These are phyloP conservation scores for Psettodes erumei DNA, from an alignment of 2,113 vertebrate genomes.

Conservation along the genomic window DNA sequence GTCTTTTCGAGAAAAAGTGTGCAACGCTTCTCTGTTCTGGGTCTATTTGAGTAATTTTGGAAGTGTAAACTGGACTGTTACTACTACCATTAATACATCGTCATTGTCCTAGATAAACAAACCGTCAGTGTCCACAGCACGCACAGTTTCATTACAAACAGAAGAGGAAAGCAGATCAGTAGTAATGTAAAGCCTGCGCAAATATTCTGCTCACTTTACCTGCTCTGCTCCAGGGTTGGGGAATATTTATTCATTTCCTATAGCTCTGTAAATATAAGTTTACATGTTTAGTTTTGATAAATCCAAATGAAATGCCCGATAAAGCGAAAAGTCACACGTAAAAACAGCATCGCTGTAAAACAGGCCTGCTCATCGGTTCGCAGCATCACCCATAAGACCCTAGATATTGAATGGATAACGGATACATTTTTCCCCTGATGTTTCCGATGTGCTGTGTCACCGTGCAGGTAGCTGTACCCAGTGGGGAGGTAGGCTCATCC, in stretches of 20 bases:
- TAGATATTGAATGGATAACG: no score
- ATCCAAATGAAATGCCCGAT: background rate
- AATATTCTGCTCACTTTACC: background rate
- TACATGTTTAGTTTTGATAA: background rate
- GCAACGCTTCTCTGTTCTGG: no score
- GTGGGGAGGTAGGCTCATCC: slow-evolving; percentile 93
- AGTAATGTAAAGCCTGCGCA: no score
- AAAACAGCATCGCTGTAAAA: background rate
- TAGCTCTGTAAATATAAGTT: no score
- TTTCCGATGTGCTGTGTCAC: background rate
- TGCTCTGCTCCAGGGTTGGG: background rate
- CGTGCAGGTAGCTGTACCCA: slow-evolving; percentile 95
- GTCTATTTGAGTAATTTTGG: background rate
- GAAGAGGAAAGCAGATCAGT: no score
- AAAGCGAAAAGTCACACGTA: background rate
- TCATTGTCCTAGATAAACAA: background rate
- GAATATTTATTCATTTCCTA: background rate
- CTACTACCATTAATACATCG: background rate
- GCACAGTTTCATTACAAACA: background rate
- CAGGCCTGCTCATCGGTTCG: background rate
- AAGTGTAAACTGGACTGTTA: background rate
- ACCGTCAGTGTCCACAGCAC: background rate
- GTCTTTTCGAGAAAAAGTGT: no score
- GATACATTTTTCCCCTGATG: no score
- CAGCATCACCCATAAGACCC: background rate